These are phyloP conservation scores for Ectemnius cavifrons DNA, from an alignment of 2,888 invertebrate genomes.

Conservation along the genomic window DNA sequence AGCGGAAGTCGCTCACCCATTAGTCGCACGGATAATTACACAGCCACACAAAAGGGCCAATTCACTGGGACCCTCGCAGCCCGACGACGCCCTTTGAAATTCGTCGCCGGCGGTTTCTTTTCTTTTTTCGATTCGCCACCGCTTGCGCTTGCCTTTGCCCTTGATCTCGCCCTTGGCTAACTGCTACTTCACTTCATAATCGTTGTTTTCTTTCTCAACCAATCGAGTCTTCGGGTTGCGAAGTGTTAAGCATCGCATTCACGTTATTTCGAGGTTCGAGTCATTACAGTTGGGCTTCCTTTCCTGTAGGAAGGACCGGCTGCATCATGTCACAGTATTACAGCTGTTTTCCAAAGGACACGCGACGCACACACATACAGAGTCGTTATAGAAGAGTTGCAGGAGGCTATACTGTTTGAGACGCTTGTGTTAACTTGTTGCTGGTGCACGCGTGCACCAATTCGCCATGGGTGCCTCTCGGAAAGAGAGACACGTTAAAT, in stretches of 20 bases:
- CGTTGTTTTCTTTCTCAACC: no score
- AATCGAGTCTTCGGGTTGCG: no score
- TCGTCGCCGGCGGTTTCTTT: slow-evolving; percentile 17
- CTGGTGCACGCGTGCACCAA: not conserved
- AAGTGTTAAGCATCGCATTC: no score
- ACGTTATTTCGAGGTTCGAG: no score
- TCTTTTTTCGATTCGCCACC: not conserved
- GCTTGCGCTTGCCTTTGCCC: not conserved
- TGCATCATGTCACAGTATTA: slow-evolving; percentile 30
- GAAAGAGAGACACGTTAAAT: not conserved
- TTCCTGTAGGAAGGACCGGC: not conserved
- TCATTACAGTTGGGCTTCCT: no score
- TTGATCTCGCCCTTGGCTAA: not conserved
- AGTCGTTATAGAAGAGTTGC: slow-evolving; percentile 21
- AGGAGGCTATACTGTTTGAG: not conserved
- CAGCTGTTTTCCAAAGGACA: slow-evolving; percentile 31
- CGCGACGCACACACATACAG: slow-evolving; percentile 3
- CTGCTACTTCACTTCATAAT: no score
- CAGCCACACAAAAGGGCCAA: slow-evolving; percentile 41
- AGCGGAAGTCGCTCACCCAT: slow-evolving; percentile 27
- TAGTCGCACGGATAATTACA: slow-evolving; percentile 40
- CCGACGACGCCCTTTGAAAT: slow-evolving; percentile 26
- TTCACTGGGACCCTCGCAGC: slow-evolving; percentile 13
- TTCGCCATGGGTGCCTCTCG: not conserved
- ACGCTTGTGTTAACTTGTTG: not conserved